Evolutionary conservation across 2,888 invertebrate genomes (phyloP).

Genomic region (Cryptocheilus praepositus): DNA sequence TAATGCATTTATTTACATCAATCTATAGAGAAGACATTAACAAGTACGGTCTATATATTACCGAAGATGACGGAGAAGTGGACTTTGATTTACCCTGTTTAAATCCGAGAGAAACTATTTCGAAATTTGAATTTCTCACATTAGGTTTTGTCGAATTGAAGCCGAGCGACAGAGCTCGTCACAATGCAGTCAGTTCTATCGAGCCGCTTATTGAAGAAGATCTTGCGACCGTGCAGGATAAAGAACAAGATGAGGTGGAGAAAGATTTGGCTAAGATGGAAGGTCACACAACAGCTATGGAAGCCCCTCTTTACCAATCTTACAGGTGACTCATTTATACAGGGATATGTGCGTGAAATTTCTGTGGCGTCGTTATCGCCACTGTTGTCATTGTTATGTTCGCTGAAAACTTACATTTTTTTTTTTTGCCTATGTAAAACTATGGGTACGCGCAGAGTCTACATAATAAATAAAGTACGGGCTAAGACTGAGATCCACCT

Average conservation of each 20-base stretch:
- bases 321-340: constrained; percentile 60
- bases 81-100: constrained; percentile 95
- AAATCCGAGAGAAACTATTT: constrained; percentile 90
- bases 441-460: constrained; percentile 77
- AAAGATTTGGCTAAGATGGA: constrained; percentile 82
- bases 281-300: constrained; percentile 86
- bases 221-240: constrained; percentile 54
- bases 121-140: constrained; percentile 94
- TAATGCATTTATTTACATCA: constrained; percentile 11
- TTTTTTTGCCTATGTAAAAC: not conserved
- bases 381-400: not conserved
- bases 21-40: constrained; percentile 76
- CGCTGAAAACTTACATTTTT: not conserved
- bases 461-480: constrained; percentile 86
- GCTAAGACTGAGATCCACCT: constrained; percentile 90
- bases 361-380: constrained; percentile 10
- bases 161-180: constrained; percentile 72
- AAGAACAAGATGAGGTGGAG: constrained; percentile 63
- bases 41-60: constrained; percentile 92
- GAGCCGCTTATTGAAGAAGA: constrained; percentile 72
- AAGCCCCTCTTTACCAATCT: constrained; percentile 91
- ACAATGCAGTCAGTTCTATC: constrained; percentile 59
- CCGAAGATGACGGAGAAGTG: constrained; percentile 97
- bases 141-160: constrained; percentile 90
- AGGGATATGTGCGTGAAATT: constrained; percentile 1